Evolutionary conservation across 1,140 invertebrate genomes (phyloP), one percentile per base, ranked within the genome.

Genomic region (Lutraria rhynchaena): DNA sequence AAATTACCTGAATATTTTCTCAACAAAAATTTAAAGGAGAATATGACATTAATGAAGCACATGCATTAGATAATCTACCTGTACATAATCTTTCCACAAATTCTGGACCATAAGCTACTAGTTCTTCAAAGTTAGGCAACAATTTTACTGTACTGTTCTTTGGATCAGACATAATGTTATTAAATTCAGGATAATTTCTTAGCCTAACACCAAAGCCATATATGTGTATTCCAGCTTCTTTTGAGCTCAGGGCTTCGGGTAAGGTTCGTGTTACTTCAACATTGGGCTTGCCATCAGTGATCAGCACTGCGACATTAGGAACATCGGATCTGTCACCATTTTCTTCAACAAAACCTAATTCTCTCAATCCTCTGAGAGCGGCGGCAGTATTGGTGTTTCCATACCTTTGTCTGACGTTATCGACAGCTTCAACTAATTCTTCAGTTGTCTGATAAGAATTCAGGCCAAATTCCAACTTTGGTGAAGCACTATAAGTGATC

Each of bases 271-370:
- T 33, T 5, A 70, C 29, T 29, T 83, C 63, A 0, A 85, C 37
- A 44, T 85, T 85, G 22, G 83, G 29, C 31, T 65, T 55, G 33
- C 88, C 88, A 74, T 91, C 90, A 0, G 90, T 90, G 33, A 91
- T 86, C 24, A 91, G 53, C 27, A 90, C 80, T 13, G 85, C 80
- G 13, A 83, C 85, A 69, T 91, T 89, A 15, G 86, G 85, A 3
- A 87, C 87, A 33, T 81, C 75, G 7, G 74, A 46, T 44, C 88
- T 74, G 67, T 90, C 89, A 15, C 90, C 90, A 41, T 61, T 78
- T 3, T 17, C 55, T 19, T 69, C 11, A 0, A 27, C 80, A 53
- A 89, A 89, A 46, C 84, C 83, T 1, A 63, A 33, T 11, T 60
- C 35, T 60, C 82, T 69, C 67, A 87, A 81, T 7, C 70, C 60